Base-by-base conservation (phyloP, 2,113 vertebrate genomes). In the Pipa parva region DNA sequence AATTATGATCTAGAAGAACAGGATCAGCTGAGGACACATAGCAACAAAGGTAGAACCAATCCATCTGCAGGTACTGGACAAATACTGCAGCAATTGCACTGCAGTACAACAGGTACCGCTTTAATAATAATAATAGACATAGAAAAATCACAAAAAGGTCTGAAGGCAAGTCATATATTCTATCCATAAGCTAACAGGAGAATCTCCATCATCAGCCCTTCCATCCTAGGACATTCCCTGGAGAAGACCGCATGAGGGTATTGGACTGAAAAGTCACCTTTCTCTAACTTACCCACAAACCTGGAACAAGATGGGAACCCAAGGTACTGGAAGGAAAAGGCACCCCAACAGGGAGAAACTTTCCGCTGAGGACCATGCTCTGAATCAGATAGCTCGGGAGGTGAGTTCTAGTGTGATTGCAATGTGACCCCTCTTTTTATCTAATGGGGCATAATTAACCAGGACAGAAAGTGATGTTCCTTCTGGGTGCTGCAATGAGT, bases 311-410 rank as follows among this genome's bases (percentile, higher is more conserved):
- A 97, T 97, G 95, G 94, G 92, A 63, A 95, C 91, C 28, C 94
- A 92, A 72, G 94, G 91, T 1, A 68, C 90, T 7, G 94, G 94
- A 74, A 84, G 94, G 58, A 94, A 87, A 78, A 86, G 95, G 74
- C 87, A 90, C 60, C 89, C 92, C 63, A 93, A 89, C 72, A 89
- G 91, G 76, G 94, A 95, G 56, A 86, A 80, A 55, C 82, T 92
- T 63, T 91, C 92, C 22, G 93, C 90, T 0, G 94, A 97, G 80
- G 93, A 95, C 79, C 92, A 96, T 81, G 91, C 93, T 18, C 82
- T 95, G 1, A 95, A 90, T 63, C 88, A 92, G 66, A 95, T 96
- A 25, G 94, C 93, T 13, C 87, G 90, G 74, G 93, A 97, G 93
- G 95, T 95, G 80, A 84, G 86, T 57, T 4, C 13, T 49, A 1